Evolutionary conservation across 2,113 vertebrate genomes (phyloP).

Genomic region (Etheostoma spectabile): DNA sequence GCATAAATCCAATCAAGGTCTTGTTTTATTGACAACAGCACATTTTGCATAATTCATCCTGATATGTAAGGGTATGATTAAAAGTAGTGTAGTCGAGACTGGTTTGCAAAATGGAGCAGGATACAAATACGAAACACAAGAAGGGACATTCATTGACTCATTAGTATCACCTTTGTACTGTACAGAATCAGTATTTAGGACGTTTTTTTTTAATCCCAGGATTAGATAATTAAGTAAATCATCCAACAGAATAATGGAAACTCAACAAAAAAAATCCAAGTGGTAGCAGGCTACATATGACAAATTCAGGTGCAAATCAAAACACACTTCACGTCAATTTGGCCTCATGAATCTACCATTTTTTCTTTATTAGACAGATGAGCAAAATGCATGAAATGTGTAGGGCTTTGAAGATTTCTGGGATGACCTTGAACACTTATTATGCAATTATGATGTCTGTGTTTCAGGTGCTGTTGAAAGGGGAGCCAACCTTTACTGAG

Average conservation of each 20-base stretch:
- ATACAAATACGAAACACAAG: background rate
- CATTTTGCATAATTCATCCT: background rate
- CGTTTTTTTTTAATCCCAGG: background rate
- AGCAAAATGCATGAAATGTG: background rate
- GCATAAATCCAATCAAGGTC: slow-evolving; percentile 35
- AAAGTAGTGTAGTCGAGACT: background rate
- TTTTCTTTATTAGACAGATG: slow-evolving; percentile 7
- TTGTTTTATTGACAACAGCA: slow-evolving; percentile 32
- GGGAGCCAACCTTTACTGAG: slow-evolving; percentile 2
- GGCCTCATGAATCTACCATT: slow-evolving; percentile 15
- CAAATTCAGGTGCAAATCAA: slow-evolving; percentile 38
- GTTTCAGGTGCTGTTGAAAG: slow-evolving; percentile 24
- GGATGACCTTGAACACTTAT: too few species aligned
- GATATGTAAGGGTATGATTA: background rate
- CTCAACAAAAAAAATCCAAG: background rate
- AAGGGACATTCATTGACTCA: background rate
- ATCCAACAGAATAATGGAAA: background rate
- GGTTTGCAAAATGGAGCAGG: background rate
- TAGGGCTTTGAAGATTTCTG: background rate
- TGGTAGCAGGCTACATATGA: background rate
- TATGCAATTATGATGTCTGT: slow-evolving; percentile 23
- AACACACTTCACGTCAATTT: slow-evolving; percentile 8
- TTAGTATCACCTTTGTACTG: background rate
- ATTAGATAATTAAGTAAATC: slow-evolving; percentile 17
- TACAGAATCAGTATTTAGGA: background rate